Evolutionary conservation across 2,797 vertebrate genomes (phyloP), one percentile per base, ranked within the genome.

Genomic region (Periophthalmus magnuspinnatus): DNA sequence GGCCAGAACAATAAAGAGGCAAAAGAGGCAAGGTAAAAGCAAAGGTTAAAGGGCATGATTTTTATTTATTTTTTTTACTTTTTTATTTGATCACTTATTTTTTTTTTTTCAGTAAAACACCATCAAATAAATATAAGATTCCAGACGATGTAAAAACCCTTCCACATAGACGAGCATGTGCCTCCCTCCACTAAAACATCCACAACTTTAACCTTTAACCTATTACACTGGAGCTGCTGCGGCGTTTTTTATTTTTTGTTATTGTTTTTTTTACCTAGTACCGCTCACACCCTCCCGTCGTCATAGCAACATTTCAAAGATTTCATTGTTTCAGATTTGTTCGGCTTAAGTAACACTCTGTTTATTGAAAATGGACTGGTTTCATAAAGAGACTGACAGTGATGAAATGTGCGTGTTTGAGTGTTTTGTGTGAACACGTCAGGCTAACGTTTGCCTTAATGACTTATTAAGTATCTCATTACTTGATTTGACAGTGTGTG

Each of bases 371-470:
- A 55, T 21, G 11, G 13, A 41, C 8, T 34, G 5, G 7, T 34
- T 19, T 32, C 3, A 61, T 52, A 62, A 69, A 74, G 63, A 24
- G 61, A 80, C 68, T 1, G 63, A 48, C 75, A 68, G 19, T 9
- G 61, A 32, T 63, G 52, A 80, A 24, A 38, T 52, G 11, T 71
- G 72, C 70, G 62, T 62, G 66, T 78, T 64, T 79, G 6, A 34
- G 60, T 69, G 65, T 59, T 69, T 70, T 52, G 38, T 68, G 50
- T 45, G 52, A 50, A 33, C 21, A 61, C 65, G 68, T 5, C 70
- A 28, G 24, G 21, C 16, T 32, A n/a, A 32, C 14, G 22, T 65
- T n/a, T 70, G 11, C 24, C 58, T 47, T 72, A 64, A 67, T 0
- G 58, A 57, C 47, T 50, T 22, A 47, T 41, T 14, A 50, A 64